Evolutionary conservation across 1,140 invertebrate species (phyloP).

Genomic region (Heliothis subflexa): DNA sequence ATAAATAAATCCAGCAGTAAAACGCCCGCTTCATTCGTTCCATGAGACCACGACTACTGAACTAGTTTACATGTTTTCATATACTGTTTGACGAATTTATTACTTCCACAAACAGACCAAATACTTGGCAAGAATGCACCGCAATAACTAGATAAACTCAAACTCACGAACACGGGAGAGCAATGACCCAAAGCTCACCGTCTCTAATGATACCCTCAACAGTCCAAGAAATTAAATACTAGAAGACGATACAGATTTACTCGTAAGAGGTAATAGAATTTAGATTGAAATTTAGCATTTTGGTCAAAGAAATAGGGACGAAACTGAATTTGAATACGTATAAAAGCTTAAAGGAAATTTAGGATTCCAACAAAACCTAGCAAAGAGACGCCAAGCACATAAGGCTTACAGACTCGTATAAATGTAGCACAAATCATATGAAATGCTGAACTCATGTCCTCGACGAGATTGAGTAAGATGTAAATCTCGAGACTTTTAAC

Average conservation of each 20-base stretch:
- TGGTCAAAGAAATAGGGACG: background rate
- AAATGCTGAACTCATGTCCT: background rate
- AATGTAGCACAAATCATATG: background rate
- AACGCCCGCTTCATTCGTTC: background rate
- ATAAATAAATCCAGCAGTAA: background rate
- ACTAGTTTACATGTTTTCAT: background rate
- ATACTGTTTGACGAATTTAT: background rate
- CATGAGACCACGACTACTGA: background rate
- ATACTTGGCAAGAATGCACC: background rate
- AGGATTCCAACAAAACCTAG: background rate
- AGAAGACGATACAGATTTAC: background rate
- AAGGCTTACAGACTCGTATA: background rate
- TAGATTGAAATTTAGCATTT: constrained; percentile 18
- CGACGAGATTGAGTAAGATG: background rate
- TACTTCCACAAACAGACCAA: constrained; percentile 1
- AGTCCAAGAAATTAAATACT: background rate
- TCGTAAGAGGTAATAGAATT: constrained; percentile 6
- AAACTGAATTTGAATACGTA: constrained; percentile 10
- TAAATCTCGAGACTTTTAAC: background rate
- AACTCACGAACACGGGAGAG: constrained; percentile 1
- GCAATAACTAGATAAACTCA: constrained; percentile 3
- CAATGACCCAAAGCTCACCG: constrained; percentile 6
- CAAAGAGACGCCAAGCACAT: background rate
- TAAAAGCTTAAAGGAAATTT: constrained; percentile 18
- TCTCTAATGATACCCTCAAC: constrained; percentile 5